Evolutionary conservation across 2,797 vertebrate genomes (phyloP), one percentile per base, ranked within the genome.

Genomic region (Lacerta bilineata): DNA sequence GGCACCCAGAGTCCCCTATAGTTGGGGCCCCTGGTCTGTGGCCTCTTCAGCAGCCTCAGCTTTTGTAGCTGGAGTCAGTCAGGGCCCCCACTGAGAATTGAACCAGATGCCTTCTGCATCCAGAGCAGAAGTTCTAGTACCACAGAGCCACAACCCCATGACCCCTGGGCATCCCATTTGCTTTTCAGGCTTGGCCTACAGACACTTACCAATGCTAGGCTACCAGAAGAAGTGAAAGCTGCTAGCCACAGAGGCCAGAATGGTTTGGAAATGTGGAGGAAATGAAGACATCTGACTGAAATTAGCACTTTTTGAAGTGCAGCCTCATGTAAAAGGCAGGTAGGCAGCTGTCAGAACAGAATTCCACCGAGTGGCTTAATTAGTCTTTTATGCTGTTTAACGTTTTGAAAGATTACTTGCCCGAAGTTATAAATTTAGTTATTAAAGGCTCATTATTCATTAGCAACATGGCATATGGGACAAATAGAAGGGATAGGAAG

Each of bases 371-470:
- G 71, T 33, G 33, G 36, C 80, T 75, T 87, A 82, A 87, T 87
- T 87, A 87, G 86, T 82, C 55, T 87, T 87, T 87, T 82, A 64
- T 76, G 80, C 55, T 87, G 55, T 75, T 80, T 80, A 80, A 87
- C 50, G 29, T 76, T 61, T 82, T 82, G 86, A 87, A 75, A 76
- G 66, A 87, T 82, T 82, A 76, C 79, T 75, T 82, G 80, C 69
- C 69, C 20, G 25, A 87, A 87, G 86, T 87, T 87, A 87, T 82
- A 82, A 82, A 87, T 76, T 66, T 87, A 82, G 55, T 87, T 87
- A 87, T 66, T 87, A 87, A 87, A 82, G 36, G 64, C 69, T 75
- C 86, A 87, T 87, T 66, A 75, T 82, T 87, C 80, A 82, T 75
- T 82, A 87, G 55, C 33, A 75, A 82, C n/a, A 61, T 82, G 71